Base-by-base conservation (phyloP, 2,888 invertebrate species). In the Drosophila demipolita region DNA sequence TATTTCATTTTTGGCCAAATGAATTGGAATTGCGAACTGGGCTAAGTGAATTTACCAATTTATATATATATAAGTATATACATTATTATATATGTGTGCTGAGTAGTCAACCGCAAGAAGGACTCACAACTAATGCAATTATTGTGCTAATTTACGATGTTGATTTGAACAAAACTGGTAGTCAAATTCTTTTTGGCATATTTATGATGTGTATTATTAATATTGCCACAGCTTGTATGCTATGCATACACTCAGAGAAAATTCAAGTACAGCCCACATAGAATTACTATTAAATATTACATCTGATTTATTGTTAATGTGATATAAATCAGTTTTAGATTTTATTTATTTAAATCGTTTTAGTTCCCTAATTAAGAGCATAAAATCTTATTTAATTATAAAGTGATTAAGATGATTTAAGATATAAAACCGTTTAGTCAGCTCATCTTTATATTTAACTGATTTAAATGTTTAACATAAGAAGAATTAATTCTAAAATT, bases 1-100 rank as follows among this genome's bases (percentile, higher is more conserved):
- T 29, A 6, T 29, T 6, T 29, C 6, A 52, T 54, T 55, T 53
- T 61, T 59, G 54, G 64, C 75, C 55, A 82, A 90, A 82, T 86
- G 86, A 80, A 82, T 88, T 88, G 88, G 59, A 69, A 75, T 73
- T 55, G 23, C 49, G 64, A 76, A 64, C 64, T 62, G 63, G 66
- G 68, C 72, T 69, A 88, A 87, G 81, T 83, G 75, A 61, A 75
- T 77, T 69, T 66, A 75, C 75, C 59, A 63, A 35, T 32, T 52
- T 29, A 29, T 29, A 17, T 35, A 23, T 23, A 23, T 8, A 23
- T 8, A 48, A 8, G 17, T 40, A 40, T 40, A 40, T n/a, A 6
- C 36, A 12, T 23, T 36, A 6, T 36, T 23, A 48, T 26, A 9
- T 48, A 15, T 23, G 1, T 26, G 33, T 35, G 17, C 20, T 36